Conservation (phyloP, 2,113 vertebrate genomes). For the Jaculus jaculus region DNA sequence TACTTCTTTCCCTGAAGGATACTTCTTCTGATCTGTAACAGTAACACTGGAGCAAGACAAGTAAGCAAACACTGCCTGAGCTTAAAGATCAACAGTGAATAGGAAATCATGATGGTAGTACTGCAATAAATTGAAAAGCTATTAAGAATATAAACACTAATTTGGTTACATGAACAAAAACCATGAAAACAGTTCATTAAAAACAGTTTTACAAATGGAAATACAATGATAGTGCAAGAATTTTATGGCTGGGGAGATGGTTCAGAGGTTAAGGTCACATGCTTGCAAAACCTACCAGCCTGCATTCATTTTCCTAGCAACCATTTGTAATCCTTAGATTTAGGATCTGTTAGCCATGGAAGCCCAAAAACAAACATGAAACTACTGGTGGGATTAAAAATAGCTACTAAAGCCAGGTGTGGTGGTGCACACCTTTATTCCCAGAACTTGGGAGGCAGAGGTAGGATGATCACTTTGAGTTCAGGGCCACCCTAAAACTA, state of each 20-base stretch:
- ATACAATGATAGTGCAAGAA: not conserved
- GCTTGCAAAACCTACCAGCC: no score
- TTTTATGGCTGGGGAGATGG: not conserved
- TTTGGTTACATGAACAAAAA: not conserved
- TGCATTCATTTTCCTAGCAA: no score
- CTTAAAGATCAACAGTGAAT: not conserved
- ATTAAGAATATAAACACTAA: not conserved
- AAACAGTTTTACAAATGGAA: not conserved
- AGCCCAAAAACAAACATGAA: not conserved
- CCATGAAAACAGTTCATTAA: not conserved
- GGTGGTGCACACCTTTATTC: no score
- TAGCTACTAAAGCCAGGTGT: no score
- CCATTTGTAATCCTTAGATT: not conserved
- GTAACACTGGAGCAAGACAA: not conserved
- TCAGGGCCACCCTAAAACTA: no score
- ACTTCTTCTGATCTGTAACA: no score
- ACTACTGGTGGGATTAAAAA: not conserved
- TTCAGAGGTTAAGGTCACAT: no score
- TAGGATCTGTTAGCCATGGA: not conserved
- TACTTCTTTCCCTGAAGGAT: not conserved
- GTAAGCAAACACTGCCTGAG: not conserved
- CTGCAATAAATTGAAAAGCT: not conserved
- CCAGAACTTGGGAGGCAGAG: no score
- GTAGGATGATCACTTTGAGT: no score
- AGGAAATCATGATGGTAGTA: not conserved